A percentile compares a stretch with the other conserved stretches of the same genome.
Conservation (phyloP, 2,888 invertebrate genomes). For the Epistrophe grossulariae region DNA sequence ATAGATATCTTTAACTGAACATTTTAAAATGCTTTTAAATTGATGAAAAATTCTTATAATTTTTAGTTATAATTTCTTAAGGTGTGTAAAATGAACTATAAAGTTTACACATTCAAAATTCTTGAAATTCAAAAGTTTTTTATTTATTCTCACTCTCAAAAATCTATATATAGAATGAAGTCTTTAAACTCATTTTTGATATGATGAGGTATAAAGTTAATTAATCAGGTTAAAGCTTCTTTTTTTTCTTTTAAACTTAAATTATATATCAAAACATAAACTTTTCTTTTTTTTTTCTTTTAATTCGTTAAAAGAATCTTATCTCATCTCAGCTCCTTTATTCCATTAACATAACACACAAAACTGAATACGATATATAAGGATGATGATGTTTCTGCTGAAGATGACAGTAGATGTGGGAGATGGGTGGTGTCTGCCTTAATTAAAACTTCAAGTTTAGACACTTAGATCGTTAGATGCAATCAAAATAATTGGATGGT, state of each 20-base stretch:
- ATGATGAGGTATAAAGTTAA: background rate
- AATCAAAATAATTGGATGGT: slow-evolving; percentile 43
- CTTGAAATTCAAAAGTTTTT: background rate
- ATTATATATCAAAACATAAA: background rate
- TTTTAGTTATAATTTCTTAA: too few relatives aligned
- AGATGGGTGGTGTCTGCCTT: slow-evolving; percentile 3
- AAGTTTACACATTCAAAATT: background rate
- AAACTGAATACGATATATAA: background rate
- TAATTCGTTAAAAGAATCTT: background rate
- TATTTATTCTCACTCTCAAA: background rate
- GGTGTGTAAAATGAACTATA: too few relatives aligned
- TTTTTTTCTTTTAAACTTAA: background rate
- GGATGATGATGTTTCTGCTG: background rate
- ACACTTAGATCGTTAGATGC: slow-evolving; percentile 34
- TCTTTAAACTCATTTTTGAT: background rate
- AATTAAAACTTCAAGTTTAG: slow-evolving; percentile 38
- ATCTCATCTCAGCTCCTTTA: slow-evolving; percentile 3
- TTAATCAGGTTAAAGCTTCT: background rate
- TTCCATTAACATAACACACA: slow-evolving; percentile 5
- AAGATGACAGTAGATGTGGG: background rate
- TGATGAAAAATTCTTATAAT: too few relatives aligned
- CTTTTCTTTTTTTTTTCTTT: background rate
- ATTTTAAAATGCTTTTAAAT: too few relatives aligned
- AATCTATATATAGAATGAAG: background rate
- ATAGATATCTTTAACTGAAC: too few relatives aligned